These are phyloP conservation scores for Hyles lineata DNA, from an alignment of 2,888 invertebrate species.

Conservation along the genomic window DNA sequence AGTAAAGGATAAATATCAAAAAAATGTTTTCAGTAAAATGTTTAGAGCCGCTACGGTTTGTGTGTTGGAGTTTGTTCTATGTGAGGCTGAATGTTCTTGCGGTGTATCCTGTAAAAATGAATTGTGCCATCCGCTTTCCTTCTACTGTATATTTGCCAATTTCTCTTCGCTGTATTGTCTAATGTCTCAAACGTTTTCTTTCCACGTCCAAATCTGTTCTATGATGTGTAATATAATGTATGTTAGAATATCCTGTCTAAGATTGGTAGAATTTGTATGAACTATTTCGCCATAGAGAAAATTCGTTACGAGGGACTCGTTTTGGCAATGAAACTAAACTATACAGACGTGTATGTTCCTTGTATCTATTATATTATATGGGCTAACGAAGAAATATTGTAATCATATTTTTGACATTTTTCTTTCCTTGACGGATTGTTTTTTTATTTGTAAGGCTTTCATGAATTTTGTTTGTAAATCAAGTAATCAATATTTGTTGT, in stretches of 20 bases:
- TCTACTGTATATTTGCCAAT: constrained; percentile 68
- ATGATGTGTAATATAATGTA: constrained; percentile 61
- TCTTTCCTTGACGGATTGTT: constrained; percentile 30
- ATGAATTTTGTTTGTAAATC: constrained; percentile 23
- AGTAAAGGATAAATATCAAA: constrained; percentile 43
- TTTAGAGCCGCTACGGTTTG: constrained; percentile 12
- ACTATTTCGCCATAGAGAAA: constrained; percentile 8
- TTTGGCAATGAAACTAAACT: background rate
- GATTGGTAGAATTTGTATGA: constrained; percentile 34
- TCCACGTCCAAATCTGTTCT: constrained; percentile 68
- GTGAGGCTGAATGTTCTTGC: constrained; percentile 32
- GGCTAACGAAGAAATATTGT: background rate
- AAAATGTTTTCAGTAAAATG: constrained; percentile 28
- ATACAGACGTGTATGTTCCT: background rate
- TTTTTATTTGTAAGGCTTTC: constrained; percentile 32
- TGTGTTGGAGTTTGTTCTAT: constrained; percentile 33
- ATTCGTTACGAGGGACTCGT: background rate
- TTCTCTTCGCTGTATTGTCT: constrained; percentile 43
- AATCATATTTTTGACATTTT: constrained; percentile 32
- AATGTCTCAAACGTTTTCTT: constrained; percentile 58
- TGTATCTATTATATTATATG: constrained; percentile 11
- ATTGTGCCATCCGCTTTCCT: constrained; percentile 80
- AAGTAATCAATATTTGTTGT: constrained; percentile 23
- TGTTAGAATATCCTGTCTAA: constrained; percentile 53
- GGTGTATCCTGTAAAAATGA: constrained; percentile 32